Base-by-base conservation (phyloP, 2,888 invertebrate genomes). In the Lepidochrysops patricia region DNA sequence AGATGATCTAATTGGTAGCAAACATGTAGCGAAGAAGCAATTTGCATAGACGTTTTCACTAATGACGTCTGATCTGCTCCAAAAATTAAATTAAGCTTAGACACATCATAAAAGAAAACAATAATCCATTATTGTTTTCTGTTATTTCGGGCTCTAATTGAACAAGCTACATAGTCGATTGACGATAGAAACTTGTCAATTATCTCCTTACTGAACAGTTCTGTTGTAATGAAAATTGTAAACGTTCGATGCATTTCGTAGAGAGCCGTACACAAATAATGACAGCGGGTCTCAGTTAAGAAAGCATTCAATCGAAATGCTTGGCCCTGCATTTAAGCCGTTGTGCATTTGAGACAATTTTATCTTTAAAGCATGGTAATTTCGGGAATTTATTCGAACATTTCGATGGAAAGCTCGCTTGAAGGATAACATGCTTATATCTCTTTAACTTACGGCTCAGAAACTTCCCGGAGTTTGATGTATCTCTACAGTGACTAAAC, bases 401-500 rank as follows among this genome's bases (percentile, higher is more conserved):
- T 60, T 63, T 63, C 60, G 29, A 63, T 60, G 58, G 63, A 66
- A 43, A 56, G 57, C 57, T 59, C 43, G 57, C 64, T 57, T 58
- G 52, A 57, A 58, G 34, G 29, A 66, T 60, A 60, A 67, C 66
- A 61, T 65, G 64, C 64, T 68, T 64, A 66, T 60, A 64, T 63
- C 60, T 62, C 58, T 61, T 64, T 62, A 62, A 72, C 70, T 69
- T 68, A 68, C 70, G 66, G 64, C 62, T 62, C 65, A 64, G 57
- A 52, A 67, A 58, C 66, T 61, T 66, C 66, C 67, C 61, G 65
- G 63, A 57, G 52, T 60, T 64, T 67, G 68, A 64, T 72, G 71
- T 62, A 70, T 66, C 64, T 71, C 68, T 62, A 70, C 67, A 66
- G 61, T 62, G 63, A 70, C 66, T 69, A 66, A 69, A 69, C 60